Percentiles rank a stretch among this genome's conserved stretches.
Conservation (phyloP, 2,797 vertebrate species). For the Arnoldichthys spilopterus region DNA sequence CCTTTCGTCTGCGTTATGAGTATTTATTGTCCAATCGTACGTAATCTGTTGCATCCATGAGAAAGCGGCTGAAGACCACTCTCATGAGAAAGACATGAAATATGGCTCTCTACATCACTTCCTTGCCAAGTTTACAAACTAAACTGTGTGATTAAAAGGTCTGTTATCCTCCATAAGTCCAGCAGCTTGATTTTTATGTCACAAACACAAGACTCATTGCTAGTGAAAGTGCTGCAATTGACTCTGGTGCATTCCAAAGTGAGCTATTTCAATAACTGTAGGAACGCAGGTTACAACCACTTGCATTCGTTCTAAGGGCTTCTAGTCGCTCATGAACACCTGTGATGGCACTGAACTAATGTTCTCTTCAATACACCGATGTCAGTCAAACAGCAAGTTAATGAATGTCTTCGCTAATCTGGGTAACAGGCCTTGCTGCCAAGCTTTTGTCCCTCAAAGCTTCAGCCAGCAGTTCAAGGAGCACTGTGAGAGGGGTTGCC, state of each 20-base stretch:
- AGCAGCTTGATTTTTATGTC: constrained; percentile 52
- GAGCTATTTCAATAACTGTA: not conserved
- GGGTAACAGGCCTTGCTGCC: constrained; percentile 50
- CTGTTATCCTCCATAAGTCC: constrained; percentile 51
- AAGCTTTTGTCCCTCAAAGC: constrained; percentile 42
- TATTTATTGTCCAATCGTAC: constrained; percentile 17
- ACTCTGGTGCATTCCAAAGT: constrained; percentile 1
- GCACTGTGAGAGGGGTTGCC: constrained; percentile 2
- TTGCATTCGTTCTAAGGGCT: constrained; percentile 44
- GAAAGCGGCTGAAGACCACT: constrained; percentile 30
- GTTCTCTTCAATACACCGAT: constrained; percentile 39
- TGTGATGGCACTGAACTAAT: constrained; percentile 41
- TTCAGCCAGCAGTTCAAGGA: constrained; percentile 35
- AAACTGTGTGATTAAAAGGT: too few relatives aligned
- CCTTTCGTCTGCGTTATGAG: not conserved
- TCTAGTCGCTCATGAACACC: constrained; percentile 38
- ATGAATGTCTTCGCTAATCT: constrained; percentile 55
- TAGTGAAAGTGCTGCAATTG: constrained; percentile 20
- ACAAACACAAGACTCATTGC: constrained; percentile 51
- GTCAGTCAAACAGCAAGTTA: constrained; percentile 48
- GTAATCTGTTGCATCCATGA: constrained; percentile 32
- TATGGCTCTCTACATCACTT: constrained; percentile 20
- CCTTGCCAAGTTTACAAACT: too few relatives aligned
- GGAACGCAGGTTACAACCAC: constrained; percentile 49
- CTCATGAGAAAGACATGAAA: constrained; percentile 41